Base-by-base conservation (phyloP, 2,797 vertebrate genomes). In the Anguilla anguilla region DNA sequence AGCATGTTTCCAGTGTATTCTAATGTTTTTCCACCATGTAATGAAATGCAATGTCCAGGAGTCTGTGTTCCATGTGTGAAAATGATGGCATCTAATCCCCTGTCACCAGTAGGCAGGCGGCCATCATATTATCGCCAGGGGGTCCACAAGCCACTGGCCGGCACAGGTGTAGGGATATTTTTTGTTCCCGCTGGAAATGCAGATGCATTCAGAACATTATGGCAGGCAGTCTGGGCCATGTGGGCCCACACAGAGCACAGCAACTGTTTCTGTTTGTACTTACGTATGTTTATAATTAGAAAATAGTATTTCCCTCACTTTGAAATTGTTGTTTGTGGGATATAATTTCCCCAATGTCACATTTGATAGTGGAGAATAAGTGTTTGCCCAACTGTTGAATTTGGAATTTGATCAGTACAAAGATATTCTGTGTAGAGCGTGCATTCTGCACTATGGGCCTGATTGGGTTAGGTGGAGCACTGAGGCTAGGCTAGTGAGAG, bases 371-470 rank as follows among this genome's bases (percentile, higher is more conserved):
- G n/a, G n/a, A 35, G 28, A 74, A 74, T 74, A 35, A 74, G 10
- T 74, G 11, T n/a, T n/a, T 35, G 28, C n/a, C 69, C 28, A 67
- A 9, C 64, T 67, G n/a, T 67, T 25, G n/a, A 28, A 72, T 28
- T 72, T 31, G n/a, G n/a, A 72, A 28, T 7, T 67, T 67, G 64
- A 79, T 86, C 74, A 19, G 87, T 88, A 64, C 69, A 69, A 17
- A 74, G 67, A 87, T 61, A 81, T 25, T 22, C 39, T n/a, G 86
- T 43, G 49, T 19, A 53, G 79, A 31, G 55, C 35, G 17, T 77
- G 72, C 17, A 19, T 77, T 43, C 72, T 19, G 17, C 31, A 43
- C 72, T 43, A 6, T 39, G 31, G 72, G 72, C 67, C 28, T 72
- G 67, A n/a, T 35, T 72, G n/a, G 67, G 67, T 31, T 72, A 72